Percentiles rank a stretch among this genome's conserved stretches.
Conservation (phyloP, 2,888 invertebrate genomes). For the Marronus borbonicus region DNA sequence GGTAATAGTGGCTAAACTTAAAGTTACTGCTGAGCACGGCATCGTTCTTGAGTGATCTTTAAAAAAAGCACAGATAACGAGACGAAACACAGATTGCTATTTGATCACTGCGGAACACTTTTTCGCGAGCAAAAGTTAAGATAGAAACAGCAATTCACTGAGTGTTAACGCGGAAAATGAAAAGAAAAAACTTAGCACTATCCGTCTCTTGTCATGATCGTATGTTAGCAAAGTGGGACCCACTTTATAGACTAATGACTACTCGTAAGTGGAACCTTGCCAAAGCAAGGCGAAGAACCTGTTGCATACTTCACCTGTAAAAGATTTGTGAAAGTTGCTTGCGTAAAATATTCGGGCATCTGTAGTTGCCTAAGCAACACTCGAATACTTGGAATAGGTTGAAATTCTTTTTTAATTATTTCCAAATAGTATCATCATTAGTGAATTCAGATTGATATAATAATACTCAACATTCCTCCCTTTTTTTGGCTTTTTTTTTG, state of each 20-base stretch:
- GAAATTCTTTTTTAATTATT: background rate
- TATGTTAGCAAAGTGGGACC: slow-evolving; percentile 51
- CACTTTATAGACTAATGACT: slow-evolving; percentile 53
- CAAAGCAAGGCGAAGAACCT: slow-evolving; percentile 57
- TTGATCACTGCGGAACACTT: slow-evolving; percentile 35
- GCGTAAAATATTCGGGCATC: slow-evolving; percentile 12
- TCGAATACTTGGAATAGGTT: background rate
- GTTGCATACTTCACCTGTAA: slow-evolving; percentile 55
- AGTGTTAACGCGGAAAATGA: slow-evolving; percentile 47
- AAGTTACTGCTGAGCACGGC: slow-evolving; percentile 95
- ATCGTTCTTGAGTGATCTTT: slow-evolving; percentile 72
- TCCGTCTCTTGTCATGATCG: slow-evolving; percentile 52
- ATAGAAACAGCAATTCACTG: slow-evolving; percentile 50
- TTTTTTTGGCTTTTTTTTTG: no score
- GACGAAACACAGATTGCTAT: slow-evolving; percentile 28
- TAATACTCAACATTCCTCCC: no score
- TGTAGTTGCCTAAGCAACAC: slow-evolving; percentile 24
- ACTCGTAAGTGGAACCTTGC: slow-evolving; percentile 51
- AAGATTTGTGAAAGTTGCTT: slow-evolving; percentile 52
- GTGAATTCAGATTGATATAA: no score
- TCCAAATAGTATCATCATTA: background rate
- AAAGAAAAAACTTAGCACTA: slow-evolving; percentile 35
- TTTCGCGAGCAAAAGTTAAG: slow-evolving; percentile 8
- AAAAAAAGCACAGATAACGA: slow-evolving; percentile 36
- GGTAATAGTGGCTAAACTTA: slow-evolving; percentile 95